phyloP scores from a whole-genome alignment of 2,888 invertebrate species.

The Laspeyria flexula region DNA sequence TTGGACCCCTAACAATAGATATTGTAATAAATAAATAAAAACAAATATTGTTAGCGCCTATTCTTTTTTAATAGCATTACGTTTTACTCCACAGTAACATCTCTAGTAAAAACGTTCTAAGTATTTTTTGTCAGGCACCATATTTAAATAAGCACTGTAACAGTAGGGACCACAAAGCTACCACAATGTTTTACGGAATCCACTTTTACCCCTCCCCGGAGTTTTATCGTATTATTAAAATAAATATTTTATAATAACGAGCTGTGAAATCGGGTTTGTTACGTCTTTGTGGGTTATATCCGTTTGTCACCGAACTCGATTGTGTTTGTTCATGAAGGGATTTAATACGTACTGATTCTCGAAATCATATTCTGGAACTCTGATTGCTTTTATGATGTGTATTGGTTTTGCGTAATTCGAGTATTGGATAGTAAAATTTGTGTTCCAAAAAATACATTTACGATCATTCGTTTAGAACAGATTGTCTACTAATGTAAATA shows the following conservation, averaged over 20 bases:
- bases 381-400: neutral
- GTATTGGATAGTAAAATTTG: neutral
- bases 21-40: too few species aligned
- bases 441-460: too few species aligned
- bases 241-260: conserved; percentile 63
- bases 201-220: conserved; percentile 32
- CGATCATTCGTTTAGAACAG: too few species aligned
- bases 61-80: conserved; percentile 21
- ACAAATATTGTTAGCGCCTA: conserved; percentile 12
- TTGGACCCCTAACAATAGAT: too few species aligned
- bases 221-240: conserved; percentile 57
- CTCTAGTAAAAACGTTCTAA: too few species aligned
- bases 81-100: conserved; percentile 15
- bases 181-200: conserved; percentile 37
- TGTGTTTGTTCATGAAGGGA: conserved; percentile 52
- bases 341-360: conserved; percentile 29
- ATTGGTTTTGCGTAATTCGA: too few species aligned
- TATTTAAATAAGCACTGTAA: conserved; percentile 42
- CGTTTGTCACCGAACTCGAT: conserved; percentile 48
- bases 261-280: conserved; percentile 52
- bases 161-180: conserved; percentile 42
- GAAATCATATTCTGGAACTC: conserved; percentile 19
- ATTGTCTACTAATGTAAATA: too few species aligned
- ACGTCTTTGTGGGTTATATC: conserved; percentile 40
- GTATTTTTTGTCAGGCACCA: conserved; percentile 25